These are phyloP conservation scores for Scophthalmus maximus DNA, from an alignment of 2,113 vertebrate species.

Conservation along the genomic window DNA sequence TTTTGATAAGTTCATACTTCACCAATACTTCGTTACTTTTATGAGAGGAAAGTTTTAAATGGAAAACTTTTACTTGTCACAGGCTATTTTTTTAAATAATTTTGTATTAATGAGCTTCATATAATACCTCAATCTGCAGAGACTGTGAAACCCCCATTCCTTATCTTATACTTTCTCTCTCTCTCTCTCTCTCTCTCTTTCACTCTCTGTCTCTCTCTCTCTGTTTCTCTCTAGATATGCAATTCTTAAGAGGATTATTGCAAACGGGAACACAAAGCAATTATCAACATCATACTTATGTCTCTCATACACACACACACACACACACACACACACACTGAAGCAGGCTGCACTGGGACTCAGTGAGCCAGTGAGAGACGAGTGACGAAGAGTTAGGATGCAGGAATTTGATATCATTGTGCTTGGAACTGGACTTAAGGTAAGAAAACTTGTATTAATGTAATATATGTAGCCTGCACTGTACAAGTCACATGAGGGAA, in stretches of 20 bases:
- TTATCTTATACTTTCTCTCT: too few species aligned
- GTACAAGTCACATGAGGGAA: background rate
- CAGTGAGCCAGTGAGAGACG: background rate
- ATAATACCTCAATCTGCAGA: too few species aligned
- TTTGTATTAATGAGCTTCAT: too few species aligned
- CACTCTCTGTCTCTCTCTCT: background rate
- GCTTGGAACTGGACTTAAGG: slow-evolving; percentile 94
- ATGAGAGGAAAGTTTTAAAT: too few species aligned
- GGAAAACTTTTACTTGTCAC: too few species aligned
- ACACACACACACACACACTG: background rate
- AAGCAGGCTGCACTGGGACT: background rate
- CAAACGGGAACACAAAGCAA: slow-evolving; percentile 58
- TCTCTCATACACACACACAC: slow-evolving; percentile 14
- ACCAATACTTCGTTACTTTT: too few species aligned
- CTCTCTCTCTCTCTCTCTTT: background rate
- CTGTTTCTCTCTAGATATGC: background rate
- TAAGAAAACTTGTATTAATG: slow-evolving; percentile 67
- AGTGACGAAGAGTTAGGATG: slow-evolving; percentile 61
- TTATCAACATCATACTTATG: slow-evolving; percentile 39
- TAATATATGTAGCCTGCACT: background rate
- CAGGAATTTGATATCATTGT: slow-evolving; percentile 94
- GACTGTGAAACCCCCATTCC: too few species aligned
- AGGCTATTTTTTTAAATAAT: too few species aligned
- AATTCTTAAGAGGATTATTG: slow-evolving; percentile 70
- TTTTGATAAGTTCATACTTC: too few species aligned